phyloP scores from a whole-genome alignment of 2,888 invertebrate genomes.

The Acanthosepion pharaonis region DNA sequence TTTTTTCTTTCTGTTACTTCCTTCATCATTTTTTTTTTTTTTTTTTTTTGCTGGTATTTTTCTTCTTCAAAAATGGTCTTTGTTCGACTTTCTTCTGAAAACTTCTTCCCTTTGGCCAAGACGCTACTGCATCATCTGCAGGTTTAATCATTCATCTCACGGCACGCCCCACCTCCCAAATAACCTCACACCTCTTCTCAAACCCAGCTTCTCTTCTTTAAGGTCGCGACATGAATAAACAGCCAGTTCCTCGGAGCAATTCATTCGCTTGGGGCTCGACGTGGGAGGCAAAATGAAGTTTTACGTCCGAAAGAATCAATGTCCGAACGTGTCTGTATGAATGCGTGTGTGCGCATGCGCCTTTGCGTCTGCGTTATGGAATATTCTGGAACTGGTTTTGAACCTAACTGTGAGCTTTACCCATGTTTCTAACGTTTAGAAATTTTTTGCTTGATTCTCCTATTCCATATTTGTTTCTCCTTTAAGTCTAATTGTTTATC shows the following conservation, averaged over 20 bases:
- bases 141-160: slow-evolving; percentile 21
- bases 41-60: neutral
- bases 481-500: neutral
- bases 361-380: neutral
- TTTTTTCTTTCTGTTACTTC: neutral
- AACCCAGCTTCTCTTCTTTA: neutral
- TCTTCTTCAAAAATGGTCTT: neutral
- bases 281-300: neutral
- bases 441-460: neutral
- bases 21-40: neutral
- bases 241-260: neutral
- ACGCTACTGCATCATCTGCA: neutral
- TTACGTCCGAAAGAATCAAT: neutral
- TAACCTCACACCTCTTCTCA: neutral
- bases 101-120: neutral
- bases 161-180: neutral
- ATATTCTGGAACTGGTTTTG: neutral
- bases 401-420: neutral
- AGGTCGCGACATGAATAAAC: neutral
- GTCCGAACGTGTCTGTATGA: neutral
- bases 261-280: neutral
- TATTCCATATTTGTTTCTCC: neutral
- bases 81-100: neutral
- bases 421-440: neutral
- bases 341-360: neutral